These are phyloP conservation scores for Tetragonula clypearis DNA, from an alignment of 1,140 invertebrate genomes.

Conservation along the genomic window DNA sequence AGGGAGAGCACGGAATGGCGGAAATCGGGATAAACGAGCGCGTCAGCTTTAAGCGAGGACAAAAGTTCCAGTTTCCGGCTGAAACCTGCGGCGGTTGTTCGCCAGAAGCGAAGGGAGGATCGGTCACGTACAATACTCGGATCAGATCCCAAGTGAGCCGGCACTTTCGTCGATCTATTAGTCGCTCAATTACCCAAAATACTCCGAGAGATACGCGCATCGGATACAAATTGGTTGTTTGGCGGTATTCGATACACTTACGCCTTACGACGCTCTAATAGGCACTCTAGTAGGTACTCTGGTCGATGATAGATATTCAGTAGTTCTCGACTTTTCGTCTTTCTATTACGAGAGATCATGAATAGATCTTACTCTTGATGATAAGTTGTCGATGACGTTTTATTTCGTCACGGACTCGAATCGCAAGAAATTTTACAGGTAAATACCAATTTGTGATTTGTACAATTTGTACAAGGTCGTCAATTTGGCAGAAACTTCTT, in stretches of 20 bases:
- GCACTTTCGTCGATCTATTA: constrained; percentile 63
- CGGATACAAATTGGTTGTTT: constrained; percentile 9
- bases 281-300: neutral
- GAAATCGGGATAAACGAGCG: neutral
- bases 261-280: neutral
- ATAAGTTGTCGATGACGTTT: neutral
- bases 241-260: constrained; percentile 20
- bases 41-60: constrained; percentile 58
- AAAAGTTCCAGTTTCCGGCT: constrained; percentile 52
- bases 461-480: neutral
- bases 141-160: constrained; percentile 42
- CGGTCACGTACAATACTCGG: constrained; percentile 57
- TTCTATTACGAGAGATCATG: neutral
- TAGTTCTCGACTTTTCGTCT: no score
- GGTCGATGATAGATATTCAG: neutral
- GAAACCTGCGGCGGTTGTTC: constrained; percentile 38
- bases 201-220: constrained; percentile 36
- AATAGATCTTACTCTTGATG: neutral
- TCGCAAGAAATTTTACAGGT: no score
- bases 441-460: neutral
- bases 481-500: neutral
- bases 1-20: neutral
- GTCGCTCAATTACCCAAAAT: constrained; percentile 59
- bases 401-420: neutral
- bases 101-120: constrained; percentile 19